Base-by-base conservation (phyloP, 2,113 vertebrate species). In the Caranx melampygus region DNA sequence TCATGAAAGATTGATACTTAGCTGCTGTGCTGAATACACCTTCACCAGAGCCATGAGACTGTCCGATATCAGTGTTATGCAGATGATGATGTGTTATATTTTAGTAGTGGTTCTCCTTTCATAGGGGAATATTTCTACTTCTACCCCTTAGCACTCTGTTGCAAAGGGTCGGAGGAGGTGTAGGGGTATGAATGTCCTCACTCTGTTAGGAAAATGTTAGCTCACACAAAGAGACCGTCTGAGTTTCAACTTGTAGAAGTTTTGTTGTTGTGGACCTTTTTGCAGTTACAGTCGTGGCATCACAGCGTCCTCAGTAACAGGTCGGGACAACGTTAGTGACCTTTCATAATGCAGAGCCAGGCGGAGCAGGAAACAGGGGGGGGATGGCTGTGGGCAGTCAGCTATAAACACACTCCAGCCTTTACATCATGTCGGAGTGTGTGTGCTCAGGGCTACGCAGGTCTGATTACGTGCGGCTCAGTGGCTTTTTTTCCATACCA, bases 381-480 rank as follows among this genome's bases (percentile, higher is more conserved):
- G 47, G 74, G 52, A 66, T n/a, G 69, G 66, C 88, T 81, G 64
- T 16, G 72, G 62, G 81, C 67, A 78, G 86, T 57, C 44, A 0
- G 72, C 71, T 71, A 26, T 26, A 47, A 83, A 87, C 72, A 80
- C 86, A 72, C 83, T 85, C 68, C 72, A 54, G 65, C 10, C 49
- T 59, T 33, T 83, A 79, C 68, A 11, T 88, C 70, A 62, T 31
- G 52, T 52, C 20, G 80, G 65, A 69, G 83, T 75, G 85, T 84
- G 89, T 91, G 89, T 91, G 92, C 87, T 91, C 75, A 64, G 33
- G 72, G 90, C 86, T 73, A 68, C 87, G 51, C 69, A 75, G 82
- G 77, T 88, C 85, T 89, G 85, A 93, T 94, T 94, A 94, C 71
- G 67, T 77, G 68, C 12, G 55, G 71, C 86, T 86, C 89, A 57